Base-by-base conservation (phyloP, 2,888 invertebrate genomes). In the Drosophila quinaria region DNA sequence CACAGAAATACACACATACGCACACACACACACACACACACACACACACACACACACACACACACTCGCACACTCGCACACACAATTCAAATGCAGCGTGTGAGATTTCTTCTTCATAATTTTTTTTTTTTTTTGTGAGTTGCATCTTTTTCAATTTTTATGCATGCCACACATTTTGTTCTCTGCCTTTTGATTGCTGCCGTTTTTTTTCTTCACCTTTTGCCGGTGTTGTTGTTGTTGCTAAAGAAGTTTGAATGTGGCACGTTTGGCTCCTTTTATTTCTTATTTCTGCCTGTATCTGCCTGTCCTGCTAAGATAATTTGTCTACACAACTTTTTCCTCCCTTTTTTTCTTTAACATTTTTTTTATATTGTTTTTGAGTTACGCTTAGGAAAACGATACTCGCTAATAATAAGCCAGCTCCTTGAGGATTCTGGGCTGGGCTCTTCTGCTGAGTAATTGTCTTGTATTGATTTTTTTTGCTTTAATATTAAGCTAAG, bases 141-240 rank as follows among this genome's bases (percentile, higher is more conserved):
- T 87, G 89, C 89, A 84, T 84, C 78, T 89, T 83, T 80, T 89
- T 83, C 81, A 78, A 87, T 78, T 89, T 89, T 83, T 84, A 83
- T 89, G 78, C 84, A 74, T 74, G 89, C 87, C 89, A 87, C 79
- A 85, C 86, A 82, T 82, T 77, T 74, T 74, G 81, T 69, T 66
- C 61, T 56, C 50, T 71, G 67, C 69, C 62, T 72, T 69, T 69
- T 74, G 75, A 66, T 70, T 78, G 80, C 64, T 76, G 65, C 69
- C 63, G 46, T 69, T 58, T 64, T 64, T 54, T 49, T 64, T 55
- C 61, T 47, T 47, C 63, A 67, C 61, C 60, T 73, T 62, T 61
- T 41, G 22, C 25, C n/a, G 39, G 31, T 50, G 46, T 22, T 44
- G 44, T 22, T 66, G 49, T 25, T 66, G 58, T 22, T 51, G 62